Evolutionary conservation across 2,888 invertebrate species (phyloP), one percentile per base, ranked within the genome.

Genomic region (Hyalella azteca): DNA sequence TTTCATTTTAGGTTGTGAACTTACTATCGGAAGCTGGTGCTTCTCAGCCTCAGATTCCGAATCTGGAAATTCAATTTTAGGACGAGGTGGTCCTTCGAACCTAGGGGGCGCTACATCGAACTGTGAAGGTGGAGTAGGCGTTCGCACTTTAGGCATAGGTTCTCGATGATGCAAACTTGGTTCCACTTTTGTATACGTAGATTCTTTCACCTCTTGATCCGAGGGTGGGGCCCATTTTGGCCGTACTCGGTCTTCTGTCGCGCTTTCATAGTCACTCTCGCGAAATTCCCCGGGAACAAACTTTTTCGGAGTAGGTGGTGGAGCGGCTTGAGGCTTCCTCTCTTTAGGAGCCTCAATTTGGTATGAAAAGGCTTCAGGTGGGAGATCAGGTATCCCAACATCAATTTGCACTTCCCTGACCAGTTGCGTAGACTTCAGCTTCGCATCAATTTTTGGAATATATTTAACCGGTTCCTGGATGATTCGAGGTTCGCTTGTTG

Each of bases 191-290:
- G 91, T 89, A 85, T 91, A 92, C 32, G 90, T 89, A 1, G 90
- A 89, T 76, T 91, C 90, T 77, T 91, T 90, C 0, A 88, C 89
- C 79, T 91, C 91, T 78, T 89, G 89, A 26, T 91, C 91, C 15
- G 89, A 88, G 11, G 40, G 4, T 0, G 92, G 92, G 0, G 90
- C 89, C 93, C 93, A 93, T 79, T 91, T 89, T 1, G 86, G 83
- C 77, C 0, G 91, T 79, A 93, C 92, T 22, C 66, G 76, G n/a
- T 80, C 81, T 41, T 92, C 92, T 83, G 92, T 91, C 86, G 93
- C 93, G 86, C 92, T 93, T 88, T 92, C 92, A 86, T 92, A 92
- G 86, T 93, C 93, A 86, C 92, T 93, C 87, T 91, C 92, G 75
- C 90, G 89, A 87, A 91, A 91, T 88, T 92, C 92, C 85, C 91